These are phyloP conservation scores for Datnioides undecimradiatus DNA, from an alignment of 2,113 vertebrate genomes.

Conservation along the genomic window DNA sequence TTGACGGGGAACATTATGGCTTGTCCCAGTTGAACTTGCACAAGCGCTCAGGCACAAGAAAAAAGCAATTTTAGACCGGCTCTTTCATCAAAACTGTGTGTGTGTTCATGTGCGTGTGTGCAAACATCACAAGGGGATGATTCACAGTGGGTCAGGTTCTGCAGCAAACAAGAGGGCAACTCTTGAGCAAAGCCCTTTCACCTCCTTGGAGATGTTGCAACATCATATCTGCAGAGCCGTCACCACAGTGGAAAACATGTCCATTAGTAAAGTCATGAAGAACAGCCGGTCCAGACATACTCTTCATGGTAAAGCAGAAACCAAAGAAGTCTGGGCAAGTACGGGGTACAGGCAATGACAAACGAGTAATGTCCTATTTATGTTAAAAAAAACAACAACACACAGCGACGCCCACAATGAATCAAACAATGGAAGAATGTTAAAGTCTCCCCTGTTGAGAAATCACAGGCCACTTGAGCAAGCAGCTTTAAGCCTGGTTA, in stretches of 20 bases:
- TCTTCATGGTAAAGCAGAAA: background rate
- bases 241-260: background rate
- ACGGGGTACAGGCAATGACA: background rate
- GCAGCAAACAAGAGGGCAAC: slow-evolving; percentile 31
- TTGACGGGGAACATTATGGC: slow-evolving; percentile 24
- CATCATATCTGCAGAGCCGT: background rate
- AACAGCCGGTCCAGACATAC: background rate
- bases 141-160: slow-evolving; percentile 50
- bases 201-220: slow-evolving; percentile 38
- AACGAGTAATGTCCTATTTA: background rate
- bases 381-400: background rate
- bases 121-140: slow-evolving; percentile 50
- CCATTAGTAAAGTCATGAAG: background rate
- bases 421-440: background rate
- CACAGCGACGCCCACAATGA: background rate
- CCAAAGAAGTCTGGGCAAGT: background rate
- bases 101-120: background rate
- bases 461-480: slow-evolving; percentile 28
- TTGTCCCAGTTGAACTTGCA: slow-evolving; percentile 14
- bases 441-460: background rate
- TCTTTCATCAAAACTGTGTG: slow-evolving; percentile 10
- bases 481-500: slow-evolving; percentile 1
- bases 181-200: slow-evolving; percentile 53
- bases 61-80: slow-evolving; percentile 39
- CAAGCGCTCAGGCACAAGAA: slow-evolving; percentile 22